These are phyloP conservation scores for Percopsis omiscomaycus DNA, from an alignment of 2,797 vertebrate species.

Conservation along the genomic window DNA sequence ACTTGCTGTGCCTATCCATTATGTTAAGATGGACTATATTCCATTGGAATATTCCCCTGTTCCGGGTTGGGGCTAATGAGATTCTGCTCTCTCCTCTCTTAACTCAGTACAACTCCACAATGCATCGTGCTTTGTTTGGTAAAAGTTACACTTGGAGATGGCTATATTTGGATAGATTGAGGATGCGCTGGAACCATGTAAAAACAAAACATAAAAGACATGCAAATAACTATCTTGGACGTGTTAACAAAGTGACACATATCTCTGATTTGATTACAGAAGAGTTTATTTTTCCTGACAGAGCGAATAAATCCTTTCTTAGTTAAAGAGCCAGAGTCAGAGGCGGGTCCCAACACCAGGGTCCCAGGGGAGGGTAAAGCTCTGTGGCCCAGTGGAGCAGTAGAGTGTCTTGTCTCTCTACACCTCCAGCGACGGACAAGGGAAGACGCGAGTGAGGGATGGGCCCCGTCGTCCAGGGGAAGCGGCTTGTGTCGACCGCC, in stretches of 20 bases:
- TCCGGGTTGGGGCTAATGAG: slow-evolving; percentile 22
- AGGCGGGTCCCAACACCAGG: slow-evolving; percentile 43
- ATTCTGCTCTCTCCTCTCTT: slow-evolving; percentile 13
- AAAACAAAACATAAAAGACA: slow-evolving; percentile 14
- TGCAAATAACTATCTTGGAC: slow-evolving; percentile 15
- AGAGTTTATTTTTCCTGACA: slow-evolving; percentile 18
- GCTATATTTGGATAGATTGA: not conserved
- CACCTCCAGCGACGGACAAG: slow-evolving; percentile 64
- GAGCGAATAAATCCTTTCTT: slow-evolving; percentile 25
- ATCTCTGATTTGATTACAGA: slow-evolving; percentile 20
- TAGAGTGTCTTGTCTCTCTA: slow-evolving; percentile 67
- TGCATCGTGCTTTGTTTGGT: not conserved
- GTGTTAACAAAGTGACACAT: slow-evolving; percentile 24
- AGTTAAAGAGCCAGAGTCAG: slow-evolving; percentile 40
- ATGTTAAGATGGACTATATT: slow-evolving; percentile 60
- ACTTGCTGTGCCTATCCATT: slow-evolving; percentile 69
- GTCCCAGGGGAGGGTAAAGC: slow-evolving; percentile 57
- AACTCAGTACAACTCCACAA: not conserved
- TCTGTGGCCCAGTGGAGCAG: slow-evolving; percentile 75
- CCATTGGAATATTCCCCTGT: slow-evolving; percentile 34
- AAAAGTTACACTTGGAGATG: not conserved
- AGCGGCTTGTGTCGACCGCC: slow-evolving; percentile 80
- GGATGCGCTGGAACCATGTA: not conserved
- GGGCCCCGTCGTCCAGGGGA: slow-evolving; percentile 73
- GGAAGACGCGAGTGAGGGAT: slow-evolving; percentile 73